A percentile compares a stretch with the other conserved stretches of the same genome.
These are phyloP conservation scores for Drosophila atroscutellata DNA, from an alignment of 2,888 invertebrate genomes.

Conservation along the genomic window DNA sequence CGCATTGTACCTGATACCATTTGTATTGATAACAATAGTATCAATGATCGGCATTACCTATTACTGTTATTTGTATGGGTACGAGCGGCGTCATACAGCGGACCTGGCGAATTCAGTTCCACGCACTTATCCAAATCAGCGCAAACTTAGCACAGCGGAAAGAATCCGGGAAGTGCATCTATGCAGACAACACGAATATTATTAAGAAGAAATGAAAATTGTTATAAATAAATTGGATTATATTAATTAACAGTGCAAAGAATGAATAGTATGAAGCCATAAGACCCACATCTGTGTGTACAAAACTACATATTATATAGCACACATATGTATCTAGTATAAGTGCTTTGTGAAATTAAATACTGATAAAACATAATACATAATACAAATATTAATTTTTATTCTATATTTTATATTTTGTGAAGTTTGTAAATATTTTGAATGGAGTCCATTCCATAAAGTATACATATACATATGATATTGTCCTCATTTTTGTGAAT, in stretches of 20 bases:
- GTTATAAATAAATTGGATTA: not conserved
- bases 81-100: slow-evolving; percentile 22
- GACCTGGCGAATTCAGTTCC: not conserved
- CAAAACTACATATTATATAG: not conserved
- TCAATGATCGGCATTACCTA: slow-evolving; percentile 23
- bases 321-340: not conserved
- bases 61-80: slow-evolving; percentile 41
- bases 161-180: slow-evolving; percentile 13
- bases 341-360: not conserved
- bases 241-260: not conserved
- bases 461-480: not conserved
- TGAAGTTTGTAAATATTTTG: not conserved
- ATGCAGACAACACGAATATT: slow-evolving; percentile 12
- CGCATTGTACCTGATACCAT: slow-evolving; percentile 29
- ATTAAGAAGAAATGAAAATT: slow-evolving; percentile 5
- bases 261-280: not conserved
- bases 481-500: too few species aligned
- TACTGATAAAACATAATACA: not conserved
- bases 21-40: not conserved
- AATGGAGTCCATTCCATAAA: not conserved
- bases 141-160: not conserved
- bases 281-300: not conserved
- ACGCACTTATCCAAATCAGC: too few species aligned
- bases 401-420: not conserved
- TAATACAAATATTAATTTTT: not conserved